Base-by-base conservation (phyloP, 2,113 vertebrate species). In the Pseudorectes ferrugineus region DNA sequence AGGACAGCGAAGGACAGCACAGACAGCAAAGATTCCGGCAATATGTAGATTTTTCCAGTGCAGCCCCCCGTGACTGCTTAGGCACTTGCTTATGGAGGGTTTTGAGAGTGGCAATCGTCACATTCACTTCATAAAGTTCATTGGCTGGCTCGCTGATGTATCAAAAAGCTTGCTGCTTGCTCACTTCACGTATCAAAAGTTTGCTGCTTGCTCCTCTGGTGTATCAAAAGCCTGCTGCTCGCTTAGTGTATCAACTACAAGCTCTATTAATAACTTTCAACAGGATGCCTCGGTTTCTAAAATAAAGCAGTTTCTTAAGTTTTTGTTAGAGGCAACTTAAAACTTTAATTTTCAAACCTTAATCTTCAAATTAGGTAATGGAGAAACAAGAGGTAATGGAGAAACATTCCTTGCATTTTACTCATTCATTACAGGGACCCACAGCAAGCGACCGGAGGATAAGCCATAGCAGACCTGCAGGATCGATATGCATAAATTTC, bases 371-470 rank as follows among this genome's bases (percentile, higher is more conserved):
- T 35, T 23, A 68, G 26, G 22, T 43, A 38, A 68, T 23, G 10
- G 33, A 68, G 43, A 36, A 59, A 51, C 8, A 36, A 68, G 33
- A 68, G 26, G 22, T 43, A 52, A 59, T 12, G 6, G 28, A 68
- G 38, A 38, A 61, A 52, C 4, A 28, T 38, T 52, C 33, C 33
- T 77, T 33, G 18, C 14, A 33, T 68, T 77, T 68, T 3, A 45
- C 23, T 33, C 0, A 1, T 26, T 61, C 38, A 23, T 26, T 59
- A 38, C 54, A 52, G 26, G 14, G 8, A 74, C 46, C 36, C 63
- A 24, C 8, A 55, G 48, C 42, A 72, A 78, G 61, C 0, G 1
- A 49, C 46, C 2, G 0, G 29, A 79, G 58, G n/a, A 90, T 22
- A 55, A 89, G 52, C 51, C 71, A 35, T 6, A 59, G 72, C 33